phyloP scores from a whole-genome alignment of 2,888 invertebrate genomes.

The Sphinx pinastri region DNA sequence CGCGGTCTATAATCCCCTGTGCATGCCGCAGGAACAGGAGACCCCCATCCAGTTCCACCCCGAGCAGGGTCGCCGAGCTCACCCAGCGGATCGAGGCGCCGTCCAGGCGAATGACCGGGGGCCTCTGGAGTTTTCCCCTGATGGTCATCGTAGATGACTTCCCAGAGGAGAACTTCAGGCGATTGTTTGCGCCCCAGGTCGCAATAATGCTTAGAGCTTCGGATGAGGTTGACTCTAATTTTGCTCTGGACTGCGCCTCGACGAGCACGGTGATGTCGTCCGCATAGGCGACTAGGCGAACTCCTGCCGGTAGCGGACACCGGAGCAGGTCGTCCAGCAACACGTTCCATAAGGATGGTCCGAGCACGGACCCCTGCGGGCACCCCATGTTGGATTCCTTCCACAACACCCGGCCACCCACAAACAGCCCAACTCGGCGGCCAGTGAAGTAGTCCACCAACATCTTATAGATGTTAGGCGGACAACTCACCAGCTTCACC shows the following conservation, averaged over 20 bases:
- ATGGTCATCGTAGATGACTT: constrained; percentile 38
- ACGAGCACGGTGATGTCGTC: constrained; percentile 42
- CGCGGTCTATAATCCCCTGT: constrained; percentile 31
- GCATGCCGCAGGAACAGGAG: constrained; percentile 34
- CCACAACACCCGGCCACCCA: constrained; percentile 32
- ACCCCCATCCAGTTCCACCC: constrained; percentile 35
- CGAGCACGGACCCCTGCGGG: constrained; percentile 43
- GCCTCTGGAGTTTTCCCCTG: constrained; percentile 28
- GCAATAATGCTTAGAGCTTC: constrained; percentile 21
- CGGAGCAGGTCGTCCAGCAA: constrained; percentile 41
- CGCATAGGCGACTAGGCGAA: constrained; percentile 38
- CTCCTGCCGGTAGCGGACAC: constrained; percentile 35
- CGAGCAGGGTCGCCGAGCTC: constrained; percentile 26
- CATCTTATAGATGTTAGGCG: constrained; percentile 43
- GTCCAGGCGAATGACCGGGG: constrained; percentile 21
- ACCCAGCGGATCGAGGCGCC: constrained; percentile 26
- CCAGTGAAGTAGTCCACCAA: constrained; percentile 40
- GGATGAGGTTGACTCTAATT: constrained; percentile 30
- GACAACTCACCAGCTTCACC: constrained; percentile 38
- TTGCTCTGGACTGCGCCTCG: constrained; percentile 31
- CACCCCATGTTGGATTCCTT: constrained; percentile 40
- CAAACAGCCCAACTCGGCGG: constrained; percentile 35
- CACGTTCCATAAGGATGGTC: constrained; percentile 40
- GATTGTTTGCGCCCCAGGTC: constrained; percentile 36
- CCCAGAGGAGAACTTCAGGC: constrained; percentile 35